These are phyloP conservation scores for Myrmophylax atrothorax DNA, from an alignment of 2,113 vertebrate genomes.

Conservation along the genomic window DNA sequence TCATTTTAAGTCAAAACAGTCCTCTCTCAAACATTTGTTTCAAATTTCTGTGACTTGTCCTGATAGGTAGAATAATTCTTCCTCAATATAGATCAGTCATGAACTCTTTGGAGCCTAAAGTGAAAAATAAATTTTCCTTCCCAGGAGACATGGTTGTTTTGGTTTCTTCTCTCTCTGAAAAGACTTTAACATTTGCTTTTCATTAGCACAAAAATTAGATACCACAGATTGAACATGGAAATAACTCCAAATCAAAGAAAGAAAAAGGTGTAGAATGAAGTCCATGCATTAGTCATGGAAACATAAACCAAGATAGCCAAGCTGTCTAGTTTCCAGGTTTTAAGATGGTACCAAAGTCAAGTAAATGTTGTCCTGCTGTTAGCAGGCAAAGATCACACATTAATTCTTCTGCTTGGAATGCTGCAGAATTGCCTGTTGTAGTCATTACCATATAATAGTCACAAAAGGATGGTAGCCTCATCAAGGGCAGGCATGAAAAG, in stretches of 20 bases:
- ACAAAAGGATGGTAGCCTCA: background rate
- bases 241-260: background rate
- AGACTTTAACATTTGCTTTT: background rate
- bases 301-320: background rate
- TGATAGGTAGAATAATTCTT: background rate
- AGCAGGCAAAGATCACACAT: background rate
- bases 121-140: background rate
- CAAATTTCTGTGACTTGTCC: background rate
- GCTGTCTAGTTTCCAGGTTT: background rate
- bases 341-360: background rate
- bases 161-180: background rate
- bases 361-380: background rate
- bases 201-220: background rate
- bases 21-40: background rate
- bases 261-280: background rate
- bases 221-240: background rate
- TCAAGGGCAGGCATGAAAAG: background rate
- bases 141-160: background rate
- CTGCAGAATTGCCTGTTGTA: background rate
- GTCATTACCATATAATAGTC: background rate
- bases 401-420: background rate
- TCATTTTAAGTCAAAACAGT: background rate
- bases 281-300: background rate
- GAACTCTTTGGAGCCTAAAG: background rate
- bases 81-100: background rate